Percentiles rank a stretch among this genome's conserved stretches.
These are phyloP conservation scores for Pocillopora verrucosa DNA, from an alignment of 64 coral and sea anemone genomes.

Conservation along the genomic window DNA sequence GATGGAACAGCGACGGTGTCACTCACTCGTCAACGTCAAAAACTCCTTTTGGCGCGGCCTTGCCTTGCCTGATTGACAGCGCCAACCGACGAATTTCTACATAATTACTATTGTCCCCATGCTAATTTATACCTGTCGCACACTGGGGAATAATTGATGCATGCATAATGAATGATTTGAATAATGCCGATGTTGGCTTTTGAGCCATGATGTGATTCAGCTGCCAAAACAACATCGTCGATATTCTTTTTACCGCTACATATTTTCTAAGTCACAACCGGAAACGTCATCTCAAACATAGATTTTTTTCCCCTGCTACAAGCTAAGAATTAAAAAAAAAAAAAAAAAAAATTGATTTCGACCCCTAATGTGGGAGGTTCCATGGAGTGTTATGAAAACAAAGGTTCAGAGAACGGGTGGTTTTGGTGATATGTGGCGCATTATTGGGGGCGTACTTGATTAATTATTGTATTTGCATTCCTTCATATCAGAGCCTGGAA, in stretches of 20 bases:
- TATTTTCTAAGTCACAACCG: background rate
- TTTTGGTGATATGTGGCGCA: background rate
- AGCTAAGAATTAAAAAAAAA: background rate
- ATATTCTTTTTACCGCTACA: background rate
- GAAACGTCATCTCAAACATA: background rate
- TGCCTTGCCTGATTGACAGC: slow-evolving; percentile 87
- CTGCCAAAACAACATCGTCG: background rate
- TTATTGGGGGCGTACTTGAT: slow-evolving; percentile 6
- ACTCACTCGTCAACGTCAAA: slow-evolving; percentile 82
- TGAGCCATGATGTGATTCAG: background rate
- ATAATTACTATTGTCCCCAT: slow-evolving; percentile 69
- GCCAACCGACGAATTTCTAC: slow-evolving; percentile 60
- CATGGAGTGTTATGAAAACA: slow-evolving; percentile 18
- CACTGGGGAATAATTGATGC: slow-evolving; percentile 56
- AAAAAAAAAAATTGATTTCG: no score
- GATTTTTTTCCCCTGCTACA: background rate
- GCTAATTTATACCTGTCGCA: slow-evolving; percentile 71
- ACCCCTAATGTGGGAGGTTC: slow-evolving; percentile 2
- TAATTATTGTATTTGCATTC: background rate
- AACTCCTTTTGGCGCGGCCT: slow-evolving; percentile 83
- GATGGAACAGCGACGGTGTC: slow-evolving; percentile 94
- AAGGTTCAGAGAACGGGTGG: slow-evolving; percentile 4
- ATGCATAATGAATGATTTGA: slow-evolving; percentile 47
- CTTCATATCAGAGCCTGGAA: background rate
- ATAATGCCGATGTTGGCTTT: background rate